A percentile compares a stretch with the other conserved stretches of the same genome.
Conservation (phyloP, 2,113 vertebrate species). For the Lipophrys pholis region DNA sequence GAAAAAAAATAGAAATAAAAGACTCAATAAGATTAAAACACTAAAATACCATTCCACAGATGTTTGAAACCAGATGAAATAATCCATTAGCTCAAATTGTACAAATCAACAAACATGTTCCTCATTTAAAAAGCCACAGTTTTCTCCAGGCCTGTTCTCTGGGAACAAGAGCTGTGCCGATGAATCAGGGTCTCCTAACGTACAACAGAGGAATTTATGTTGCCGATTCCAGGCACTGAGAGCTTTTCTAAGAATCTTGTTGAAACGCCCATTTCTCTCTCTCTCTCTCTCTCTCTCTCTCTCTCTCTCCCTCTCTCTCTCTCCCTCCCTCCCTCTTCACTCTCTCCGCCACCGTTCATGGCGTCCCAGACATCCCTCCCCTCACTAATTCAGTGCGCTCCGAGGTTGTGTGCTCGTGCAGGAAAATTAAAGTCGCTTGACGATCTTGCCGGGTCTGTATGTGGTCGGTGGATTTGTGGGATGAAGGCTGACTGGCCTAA, state of each 20-base stretch:
- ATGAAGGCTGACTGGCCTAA: not conserved
- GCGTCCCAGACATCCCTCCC: conserved; percentile 20
- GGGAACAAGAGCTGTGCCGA: conserved; percentile 22
- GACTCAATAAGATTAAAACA: not conserved
- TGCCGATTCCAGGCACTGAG: conserved; percentile 26
- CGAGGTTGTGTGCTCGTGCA: not conserved
- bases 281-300: too few relatives aligned
- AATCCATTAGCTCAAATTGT: not conserved
- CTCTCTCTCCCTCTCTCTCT: too few relatives aligned
- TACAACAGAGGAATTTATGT: conserved; percentile 38
- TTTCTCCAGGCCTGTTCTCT: conserved; percentile 6
- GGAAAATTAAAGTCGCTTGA: not conserved
- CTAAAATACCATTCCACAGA: not conserved
- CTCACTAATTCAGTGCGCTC: conserved; percentile 9
- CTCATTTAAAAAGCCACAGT: not conserved
- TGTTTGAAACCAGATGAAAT: not conserved
- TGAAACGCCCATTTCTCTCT: not conserved
- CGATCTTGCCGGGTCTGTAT: not conserved
- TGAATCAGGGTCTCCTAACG: not conserved
- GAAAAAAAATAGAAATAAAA: too few relatives aligned
- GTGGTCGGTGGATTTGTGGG: not conserved
- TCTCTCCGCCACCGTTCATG: conserved; percentile 3
- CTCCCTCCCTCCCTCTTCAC: too few relatives aligned
- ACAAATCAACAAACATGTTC: not conserved
- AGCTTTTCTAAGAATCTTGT: conserved; percentile 48